Conservation (phyloP, 2,113 vertebrate species). For the Saccopteryx leptura region DNA sequence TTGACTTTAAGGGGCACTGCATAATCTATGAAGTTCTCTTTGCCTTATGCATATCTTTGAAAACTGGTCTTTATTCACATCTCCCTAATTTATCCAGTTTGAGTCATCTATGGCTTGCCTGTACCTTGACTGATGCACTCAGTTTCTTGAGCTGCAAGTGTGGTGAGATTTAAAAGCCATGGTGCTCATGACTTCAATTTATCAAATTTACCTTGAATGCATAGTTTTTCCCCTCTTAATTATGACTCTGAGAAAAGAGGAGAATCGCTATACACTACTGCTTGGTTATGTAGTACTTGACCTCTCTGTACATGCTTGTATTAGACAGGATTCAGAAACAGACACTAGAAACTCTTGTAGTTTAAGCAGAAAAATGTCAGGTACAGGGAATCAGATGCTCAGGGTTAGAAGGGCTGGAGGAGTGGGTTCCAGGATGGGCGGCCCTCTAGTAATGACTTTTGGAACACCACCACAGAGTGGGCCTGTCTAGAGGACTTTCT, state of each 20-base stretch:
- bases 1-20: neutral
- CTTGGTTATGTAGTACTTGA: neutral
- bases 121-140: neutral
- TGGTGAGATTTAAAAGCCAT: neutral
- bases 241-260: slow-evolving; percentile 26
- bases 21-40: neutral
- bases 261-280: neutral
- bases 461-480: neutral
- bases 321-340: slow-evolving; percentile 3
- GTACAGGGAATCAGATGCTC: neutral
- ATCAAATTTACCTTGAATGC: neutral
- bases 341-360: neutral
- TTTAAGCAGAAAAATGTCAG: neutral
- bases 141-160: slow-evolving; percentile 20
- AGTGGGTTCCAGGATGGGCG: neutral
- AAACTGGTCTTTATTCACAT: slow-evolving; percentile 10
- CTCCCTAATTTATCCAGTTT: neutral
- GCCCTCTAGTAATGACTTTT: neutral
- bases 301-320: neutral
- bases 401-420: neutral
- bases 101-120: neutral
- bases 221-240: neutral
- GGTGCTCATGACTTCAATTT: slow-evolving; percentile 11
- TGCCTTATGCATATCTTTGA: neutral
- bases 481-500: neutral